Conservation (phyloP, 2,113 vertebrate species). For the Lutjanus erythropterus region DNA sequence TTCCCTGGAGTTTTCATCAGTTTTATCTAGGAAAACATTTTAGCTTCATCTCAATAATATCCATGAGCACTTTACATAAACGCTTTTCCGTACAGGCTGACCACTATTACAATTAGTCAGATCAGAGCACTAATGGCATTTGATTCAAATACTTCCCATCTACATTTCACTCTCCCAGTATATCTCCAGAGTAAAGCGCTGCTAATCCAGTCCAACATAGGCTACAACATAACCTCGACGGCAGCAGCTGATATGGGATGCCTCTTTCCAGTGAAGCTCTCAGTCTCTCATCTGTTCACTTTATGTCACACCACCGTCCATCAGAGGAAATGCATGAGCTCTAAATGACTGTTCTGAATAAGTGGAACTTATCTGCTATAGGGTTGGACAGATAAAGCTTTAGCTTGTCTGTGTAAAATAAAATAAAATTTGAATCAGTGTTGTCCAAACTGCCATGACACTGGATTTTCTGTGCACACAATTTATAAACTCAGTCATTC, state of each 20-base stretch:
- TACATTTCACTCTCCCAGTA: neutral
- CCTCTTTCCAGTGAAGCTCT: neutral
- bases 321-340: constrained; percentile 7
- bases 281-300: constrained; percentile 8
- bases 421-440: neutral
- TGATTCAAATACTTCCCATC: constrained; percentile 8
- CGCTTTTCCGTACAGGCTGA: neutral
- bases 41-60: neutral
- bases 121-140: constrained; percentile 4
- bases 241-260: neutral
- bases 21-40: neutral
- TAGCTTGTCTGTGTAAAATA: neutral
- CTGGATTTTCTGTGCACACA: neutral
- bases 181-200: neutral
- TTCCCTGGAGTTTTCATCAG: neutral
- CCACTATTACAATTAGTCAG: neutral
- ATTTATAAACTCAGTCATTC: neutral
- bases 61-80: neutral
- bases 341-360: neutral
- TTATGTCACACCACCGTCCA: neutral
- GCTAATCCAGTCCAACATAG: neutral
- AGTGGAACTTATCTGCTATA: neutral
- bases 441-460: neutral
- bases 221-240: neutral
- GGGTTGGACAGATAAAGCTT: neutral